phyloP scores from a whole-genome alignment of 2,888 invertebrate species.

The Orthosia cruda region DNA sequence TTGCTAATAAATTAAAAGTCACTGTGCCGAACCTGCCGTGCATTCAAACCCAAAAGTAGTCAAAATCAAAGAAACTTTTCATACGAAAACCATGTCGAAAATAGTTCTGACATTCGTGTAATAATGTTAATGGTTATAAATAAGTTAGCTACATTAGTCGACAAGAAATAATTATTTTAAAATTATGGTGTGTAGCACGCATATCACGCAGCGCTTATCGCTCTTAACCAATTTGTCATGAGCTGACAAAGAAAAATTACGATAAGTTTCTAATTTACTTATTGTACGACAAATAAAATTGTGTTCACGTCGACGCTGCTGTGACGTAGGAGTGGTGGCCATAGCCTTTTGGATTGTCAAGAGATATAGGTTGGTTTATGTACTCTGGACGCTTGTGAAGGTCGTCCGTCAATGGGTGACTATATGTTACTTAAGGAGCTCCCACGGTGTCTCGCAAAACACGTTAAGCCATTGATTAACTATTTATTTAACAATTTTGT shows the following conservation, averaged over 20 bases:
- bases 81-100: background rate
- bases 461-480: too few species aligned
- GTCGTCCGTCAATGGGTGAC: too few species aligned
- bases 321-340: background rate
- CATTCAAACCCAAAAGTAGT: background rate
- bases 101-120: conserved; percentile 24
- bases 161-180: conserved; percentile 56
- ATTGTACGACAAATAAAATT: conserved; percentile 28
- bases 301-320: conserved; percentile 19
- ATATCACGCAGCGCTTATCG: conserved; percentile 55
- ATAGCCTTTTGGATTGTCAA: background rate
- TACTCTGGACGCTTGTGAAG: too few species aligned
- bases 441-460: too few species aligned
- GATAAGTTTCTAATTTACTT: conserved; percentile 43
- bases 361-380: too few species aligned
- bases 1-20: too few species aligned
- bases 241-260: conserved; percentile 57
- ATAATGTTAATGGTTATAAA: conserved; percentile 30
- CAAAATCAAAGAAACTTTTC: conserved; percentile 2
- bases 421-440: too few species aligned
- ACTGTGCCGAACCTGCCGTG: too few species aligned
- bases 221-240: conserved; percentile 42
- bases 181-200: conserved; percentile 60
- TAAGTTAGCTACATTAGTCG: conserved; percentile 44
- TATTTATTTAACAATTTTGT: too few species aligned